phyloP scores from a whole-genome alignment of 2,888 invertebrate genomes.

The Drosophila tanythrix region DNA sequence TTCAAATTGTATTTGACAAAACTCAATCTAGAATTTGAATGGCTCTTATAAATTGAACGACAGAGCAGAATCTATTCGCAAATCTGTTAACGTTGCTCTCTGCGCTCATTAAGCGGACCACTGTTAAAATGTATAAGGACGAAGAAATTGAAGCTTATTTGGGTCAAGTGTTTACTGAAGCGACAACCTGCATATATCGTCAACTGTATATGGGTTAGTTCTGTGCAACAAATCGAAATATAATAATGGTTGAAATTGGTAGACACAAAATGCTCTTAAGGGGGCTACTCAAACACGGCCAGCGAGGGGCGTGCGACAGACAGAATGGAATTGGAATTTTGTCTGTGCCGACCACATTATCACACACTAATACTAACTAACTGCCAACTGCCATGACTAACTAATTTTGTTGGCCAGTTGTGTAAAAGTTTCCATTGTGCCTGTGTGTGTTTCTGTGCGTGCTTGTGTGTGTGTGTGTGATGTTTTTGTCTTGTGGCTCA shows the following conservation, averaged over 20 bases:
- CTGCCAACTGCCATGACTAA: conserved; percentile 30
- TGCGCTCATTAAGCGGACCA: background rate
- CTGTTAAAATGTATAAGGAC: conserved; percentile 19
- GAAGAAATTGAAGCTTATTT: conserved; percentile 47
- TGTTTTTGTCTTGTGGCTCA: conserved; percentile 26
- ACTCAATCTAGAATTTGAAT: background rate
- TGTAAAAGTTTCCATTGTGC: conserved; percentile 14
- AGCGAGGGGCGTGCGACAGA: background rate
- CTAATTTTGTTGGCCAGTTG: conserved; percentile 43
- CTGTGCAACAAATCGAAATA: conserved; percentile 48
- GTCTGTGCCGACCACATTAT: conserved; percentile 26
- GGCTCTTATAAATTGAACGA: background rate
- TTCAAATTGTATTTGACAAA: background rate
- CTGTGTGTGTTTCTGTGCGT: conserved; percentile 1
- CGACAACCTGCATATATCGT: conserved; percentile 25
- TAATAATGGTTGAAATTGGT: background rate
- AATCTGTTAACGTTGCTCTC: background rate
- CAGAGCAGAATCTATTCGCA: background rate
- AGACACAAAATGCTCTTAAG: background rate
- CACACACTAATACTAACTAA: conserved; percentile 27
- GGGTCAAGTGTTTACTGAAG: conserved; percentile 65
- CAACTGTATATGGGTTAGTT: conserved; percentile 30
- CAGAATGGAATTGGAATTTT: conserved; percentile 33
- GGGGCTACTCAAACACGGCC: background rate
- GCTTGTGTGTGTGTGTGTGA: conserved; percentile 1